Evolutionary conservation across 2,797 vertebrate species (phyloP).

Genomic region (Hydrophis major): DNA sequence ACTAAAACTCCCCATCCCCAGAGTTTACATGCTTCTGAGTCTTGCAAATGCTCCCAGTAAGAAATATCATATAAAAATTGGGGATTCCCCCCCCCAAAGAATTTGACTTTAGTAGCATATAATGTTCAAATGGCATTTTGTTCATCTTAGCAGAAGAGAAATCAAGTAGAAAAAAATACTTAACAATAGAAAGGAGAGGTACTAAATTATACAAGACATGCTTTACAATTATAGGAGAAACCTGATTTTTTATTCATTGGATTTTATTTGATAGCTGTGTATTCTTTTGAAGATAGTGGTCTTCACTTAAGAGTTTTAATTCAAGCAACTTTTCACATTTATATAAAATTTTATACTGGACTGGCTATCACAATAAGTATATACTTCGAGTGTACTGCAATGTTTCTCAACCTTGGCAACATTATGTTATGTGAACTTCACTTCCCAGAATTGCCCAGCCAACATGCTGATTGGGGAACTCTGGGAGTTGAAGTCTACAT

Average conservation of each 20-base stretch:
- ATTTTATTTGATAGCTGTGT: background rate
- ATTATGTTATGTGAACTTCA: background rate
- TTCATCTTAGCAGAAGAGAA: background rate
- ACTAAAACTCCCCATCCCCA: constrained; percentile 26
- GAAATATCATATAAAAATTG: background rate
- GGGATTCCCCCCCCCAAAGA: background rate
- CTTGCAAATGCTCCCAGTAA: constrained; percentile 10
- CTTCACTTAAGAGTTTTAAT: background rate
- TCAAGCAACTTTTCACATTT: background rate
- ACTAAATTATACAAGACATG: background rate
- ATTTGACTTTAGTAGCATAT: background rate
- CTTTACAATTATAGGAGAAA: background rate
- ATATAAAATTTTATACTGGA: background rate
- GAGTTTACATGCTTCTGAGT: constrained; percentile 7
- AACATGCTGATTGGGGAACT: background rate
- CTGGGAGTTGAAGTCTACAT: background rate
- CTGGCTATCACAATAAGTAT: background rate
- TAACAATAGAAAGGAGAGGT: background rate
- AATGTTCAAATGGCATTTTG: background rate
- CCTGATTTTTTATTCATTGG: background rate
- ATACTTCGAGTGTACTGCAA: background rate
- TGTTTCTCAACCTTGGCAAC: background rate
- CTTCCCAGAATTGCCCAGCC: background rate
- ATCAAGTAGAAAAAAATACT: background rate
- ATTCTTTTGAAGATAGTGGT: background rate